Evolutionary conservation across 2,797 vertebrate species (phyloP), one percentile per base, ranked within the genome.

Genomic region (Halcyon badia): DNA sequence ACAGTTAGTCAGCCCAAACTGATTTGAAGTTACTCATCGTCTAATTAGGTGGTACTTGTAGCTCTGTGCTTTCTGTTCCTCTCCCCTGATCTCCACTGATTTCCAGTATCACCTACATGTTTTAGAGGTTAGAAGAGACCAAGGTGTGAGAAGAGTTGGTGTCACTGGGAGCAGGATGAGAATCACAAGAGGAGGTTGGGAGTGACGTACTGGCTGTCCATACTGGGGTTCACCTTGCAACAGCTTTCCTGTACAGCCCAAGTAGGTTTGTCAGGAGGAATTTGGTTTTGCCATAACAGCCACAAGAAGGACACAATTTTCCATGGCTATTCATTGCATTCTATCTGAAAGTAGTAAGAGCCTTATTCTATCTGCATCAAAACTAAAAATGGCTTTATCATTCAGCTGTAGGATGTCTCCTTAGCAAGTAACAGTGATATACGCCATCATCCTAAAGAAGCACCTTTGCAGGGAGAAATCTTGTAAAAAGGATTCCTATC

Each of bases 61-160:
- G 9, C 19, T 65, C 42, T 26, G 3, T 52, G 33, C 7, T 69
- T 75, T 31, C 41, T 57, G 17, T 15, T 46, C 37, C 54, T 61
- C 54, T 78, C 37, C 13, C 17, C 12, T 44, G 21, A 5, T 18
- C 37, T 28, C 41, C 24, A 24, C 4, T 33, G 15, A 24, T 57
- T 71, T 60, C 20, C 31, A 39, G 58, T 35, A 11, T 56, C 24
- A 35, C 11, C 26, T 56, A 1, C 6, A 4, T 2, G 0, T 17
- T 51, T 35, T 68, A 49, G 61, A 93, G 46, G 17, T 44, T 19
- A 73, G 35, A 80, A 44, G 42, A 58, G 33, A 56, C 10, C 3
- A 12, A 87, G 68, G 10, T 6, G 2, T 41, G 28, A 26, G 11
- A 25, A 78, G 14, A 57, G 15, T 4, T 78, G 24, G 10, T 4